Evolutionary conservation across 2,888 invertebrate species (phyloP), one percentile per base, ranked within the genome.

Genomic region (Agonopterix arenella): DNA sequence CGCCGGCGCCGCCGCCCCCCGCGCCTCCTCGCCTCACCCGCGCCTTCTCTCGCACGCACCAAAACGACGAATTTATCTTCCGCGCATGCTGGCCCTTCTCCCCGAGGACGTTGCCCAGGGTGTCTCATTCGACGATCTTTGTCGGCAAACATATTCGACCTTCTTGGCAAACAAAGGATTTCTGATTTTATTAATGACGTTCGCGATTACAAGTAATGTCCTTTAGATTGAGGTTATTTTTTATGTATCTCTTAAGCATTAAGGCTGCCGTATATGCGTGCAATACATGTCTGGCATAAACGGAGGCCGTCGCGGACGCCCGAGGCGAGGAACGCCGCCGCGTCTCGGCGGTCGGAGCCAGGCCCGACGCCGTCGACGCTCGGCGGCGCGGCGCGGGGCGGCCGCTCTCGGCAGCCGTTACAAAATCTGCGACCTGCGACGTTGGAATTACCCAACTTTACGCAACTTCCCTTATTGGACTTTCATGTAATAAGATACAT

Each of bases 1-100:
- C 89, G 84, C 90, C 86, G 90, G 86, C 90, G 88, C 89, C 89
- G 88, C 89, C 81, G 72, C 80, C 89, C 89, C 79, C 90, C 90
- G 84, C 84, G 65, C 89, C 84, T 77, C 84, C 73, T 74, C 79
- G 73, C 75, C 61, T 68, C 77, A 66, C 76, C 70, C 76, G 74
- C 76, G 68, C 73, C 73, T 71, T 68, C 74, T 68, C 75, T 68
- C 80, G 74, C 82, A 84, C 86, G 82, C 83, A 85, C 84, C 86
- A 83, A 85, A 86, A 85, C 84, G 84, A 85, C 76, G 72, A 82
- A 88, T 84, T 88, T 84, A 85, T 88, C 86, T 86, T 85, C 84
- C 80, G 84, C 76, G 78, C 83, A 79, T 77, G 80, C 79, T 83
- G 78, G 73, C 83, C 83, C 81, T 82, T 78, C 78, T 76, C 73